Evolutionary conservation across 2,113 vertebrate genomes (phyloP).

Genomic region (Synchiropus splendidus): DNA sequence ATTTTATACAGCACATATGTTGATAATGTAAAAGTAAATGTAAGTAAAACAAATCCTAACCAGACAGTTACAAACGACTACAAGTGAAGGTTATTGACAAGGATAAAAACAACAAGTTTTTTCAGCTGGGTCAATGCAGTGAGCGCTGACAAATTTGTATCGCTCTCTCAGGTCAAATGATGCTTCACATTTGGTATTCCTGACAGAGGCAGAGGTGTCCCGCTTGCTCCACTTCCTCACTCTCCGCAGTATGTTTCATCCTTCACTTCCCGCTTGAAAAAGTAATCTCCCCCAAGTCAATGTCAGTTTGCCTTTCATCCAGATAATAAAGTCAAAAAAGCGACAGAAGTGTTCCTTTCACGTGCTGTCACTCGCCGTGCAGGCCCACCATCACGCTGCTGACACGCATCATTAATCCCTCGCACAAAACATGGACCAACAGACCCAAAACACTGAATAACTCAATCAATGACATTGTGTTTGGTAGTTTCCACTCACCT

Average conservation of each 20-base stretch:
- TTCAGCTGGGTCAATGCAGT: too few species aligned
- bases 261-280: conserved; percentile 17
- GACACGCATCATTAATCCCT: too few species aligned
- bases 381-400: not conserved
- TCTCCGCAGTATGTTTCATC: conserved; percentile 24
- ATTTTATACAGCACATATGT: too few species aligned
- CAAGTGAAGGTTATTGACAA: too few species aligned
- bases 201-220: conserved; percentile 11
- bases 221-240: conserved; percentile 2
- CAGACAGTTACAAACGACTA: too few species aligned
- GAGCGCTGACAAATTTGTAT: conserved; percentile 2
- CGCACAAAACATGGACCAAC: too few species aligned
- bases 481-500: too few species aligned
- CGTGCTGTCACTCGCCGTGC: conserved; percentile 1
- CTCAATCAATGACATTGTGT: too few species aligned
- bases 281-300: conserved; percentile 17
- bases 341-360: conserved; percentile 11
- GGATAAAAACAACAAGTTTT: too few species aligned
- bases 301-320: conserved; percentile 25
- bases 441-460: too few species aligned
- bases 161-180: conserved; percentile 24
- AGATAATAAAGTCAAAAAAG: conserved; percentile 20
- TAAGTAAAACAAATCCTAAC: too few species aligned
- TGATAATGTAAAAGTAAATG: too few species aligned
- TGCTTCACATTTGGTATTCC: conserved; percentile 27